Evolutionary conservation across 2,113 vertebrate species (phyloP), one percentile per base, ranked within the genome.

Genomic region (Alectura lathami): DNA sequence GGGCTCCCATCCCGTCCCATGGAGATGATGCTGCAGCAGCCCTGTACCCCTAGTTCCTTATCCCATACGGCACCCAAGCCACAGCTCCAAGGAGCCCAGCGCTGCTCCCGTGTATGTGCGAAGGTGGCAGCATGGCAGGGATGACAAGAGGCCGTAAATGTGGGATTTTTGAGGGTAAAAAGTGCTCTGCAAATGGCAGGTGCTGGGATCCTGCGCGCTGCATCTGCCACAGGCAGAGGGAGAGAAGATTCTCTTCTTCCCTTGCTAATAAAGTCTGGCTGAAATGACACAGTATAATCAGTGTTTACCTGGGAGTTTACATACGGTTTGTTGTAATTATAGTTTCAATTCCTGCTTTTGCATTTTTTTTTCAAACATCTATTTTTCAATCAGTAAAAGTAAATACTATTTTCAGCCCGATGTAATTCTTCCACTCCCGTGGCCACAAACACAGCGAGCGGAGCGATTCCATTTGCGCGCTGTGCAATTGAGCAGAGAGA

Each of bases 301-400:
- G 93, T 94, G 95, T 96, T 97, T 96, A 97, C 97, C 96, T 97
- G 95, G 95, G 96, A 96, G 94, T 96, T 95, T 96, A 92, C 96
- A 95, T 97, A 96, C 92, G 96, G 95, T 97, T 97, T 97, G 96
- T 97, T 97, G 96, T 97, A 97, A 97, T 97, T 97, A 98, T 97
- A 97, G 96, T 96, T 97, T 97, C 96, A 93, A 89, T 95, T 94
- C 89, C 96, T 92, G 91, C 89, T 97, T 95, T 96, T 95, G 89
- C 87, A 1, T 93, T 97, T 96, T 96, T 97, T 94, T 94, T 89
- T 74, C 94, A 92, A 94, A 93, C 95, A 95, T 96, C 96, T 97
- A 95, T 97, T 98, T 97, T 97, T 97, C 91, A 96, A 95, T 95
- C 95, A 96, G 93, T 97, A 95, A 96, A 97, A 97, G 96, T 97